Evolutionary conservation across 2,797 vertebrate species (phyloP).

Genomic region (Pagetopsis macropterus): DNA sequence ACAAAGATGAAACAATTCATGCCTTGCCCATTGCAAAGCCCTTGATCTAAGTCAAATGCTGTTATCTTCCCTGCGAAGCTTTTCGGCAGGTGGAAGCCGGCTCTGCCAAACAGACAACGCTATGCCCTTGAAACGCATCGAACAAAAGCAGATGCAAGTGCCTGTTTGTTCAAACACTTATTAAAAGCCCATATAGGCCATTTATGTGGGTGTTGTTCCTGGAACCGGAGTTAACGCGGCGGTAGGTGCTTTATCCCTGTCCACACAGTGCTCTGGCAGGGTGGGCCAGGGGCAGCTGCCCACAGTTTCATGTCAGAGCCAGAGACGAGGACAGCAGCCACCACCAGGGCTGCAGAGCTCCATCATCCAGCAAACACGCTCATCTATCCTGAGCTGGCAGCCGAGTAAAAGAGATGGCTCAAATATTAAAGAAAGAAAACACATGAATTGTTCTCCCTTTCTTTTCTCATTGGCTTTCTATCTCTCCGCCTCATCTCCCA

Average conservation of each 20-base stretch:
- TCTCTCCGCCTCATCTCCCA: constrained; percentile 28
- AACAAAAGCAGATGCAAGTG: constrained; percentile 57
- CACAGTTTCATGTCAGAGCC: constrained; percentile 71
- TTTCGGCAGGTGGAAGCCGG: constrained; percentile 49
- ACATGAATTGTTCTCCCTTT: constrained; percentile 43
- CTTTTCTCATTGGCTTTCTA: constrained; percentile 39
- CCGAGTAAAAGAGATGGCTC: constrained; percentile 51
- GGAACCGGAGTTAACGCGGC: constrained; percentile 50
- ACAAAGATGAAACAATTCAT: constrained; percentile 71
- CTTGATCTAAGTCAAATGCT: constrained; percentile 53
- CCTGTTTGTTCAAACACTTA: constrained; percentile 56
- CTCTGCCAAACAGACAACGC: constrained; percentile 41
- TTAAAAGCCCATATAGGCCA: constrained; percentile 61
- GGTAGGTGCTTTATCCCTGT: constrained; percentile 58
- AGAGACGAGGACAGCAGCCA: constrained; percentile 52
- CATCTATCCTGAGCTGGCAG: constrained; percentile 59
- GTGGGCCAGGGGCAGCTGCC: constrained; percentile 41
- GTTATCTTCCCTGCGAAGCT: constrained; percentile 43
- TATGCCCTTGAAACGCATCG: constrained; percentile 61
- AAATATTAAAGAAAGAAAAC: constrained; percentile 31
- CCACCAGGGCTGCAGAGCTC: constrained; percentile 52
- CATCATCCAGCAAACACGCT: constrained; percentile 57
- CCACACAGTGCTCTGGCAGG: constrained; percentile 62
- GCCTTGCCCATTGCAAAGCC: constrained; percentile 47
- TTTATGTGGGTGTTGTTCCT: constrained; percentile 64